A percentile compares a stretch with the other conserved stretches of the same genome.
These are phyloP conservation scores for Dendrolimus punctatus DNA, from an alignment of 1,140 invertebrate genomes.

Conservation along the genomic window DNA sequence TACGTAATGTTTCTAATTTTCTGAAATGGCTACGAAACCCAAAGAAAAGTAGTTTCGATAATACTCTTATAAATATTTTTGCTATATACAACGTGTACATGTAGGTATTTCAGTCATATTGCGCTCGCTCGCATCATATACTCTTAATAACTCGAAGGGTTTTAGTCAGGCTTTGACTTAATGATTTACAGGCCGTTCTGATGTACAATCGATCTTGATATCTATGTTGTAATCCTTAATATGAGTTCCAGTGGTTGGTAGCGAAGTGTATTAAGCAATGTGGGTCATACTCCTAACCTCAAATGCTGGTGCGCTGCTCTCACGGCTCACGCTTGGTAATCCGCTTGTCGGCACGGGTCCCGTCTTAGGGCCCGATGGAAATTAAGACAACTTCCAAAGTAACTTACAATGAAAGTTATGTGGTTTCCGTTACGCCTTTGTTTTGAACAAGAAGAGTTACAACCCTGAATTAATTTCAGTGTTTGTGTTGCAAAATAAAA, in stretches of 20 bases:
- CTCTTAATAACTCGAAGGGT: not conserved
- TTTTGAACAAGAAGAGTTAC: constrained; percentile 1
- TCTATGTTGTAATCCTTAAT: constrained; percentile 34
- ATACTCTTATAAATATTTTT: too few species aligned
- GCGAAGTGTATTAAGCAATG: constrained; percentile 37
- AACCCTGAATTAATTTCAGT: too few species aligned
- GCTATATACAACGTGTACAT: too few species aligned
- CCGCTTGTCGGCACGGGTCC: constrained; percentile 23
- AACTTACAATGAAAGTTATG: constrained; percentile 4
- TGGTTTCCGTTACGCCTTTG: constrained; percentile 1
- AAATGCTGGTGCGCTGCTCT: constrained; percentile 29
- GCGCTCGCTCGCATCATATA: too few species aligned
- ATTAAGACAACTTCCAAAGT: constrained; percentile 14
- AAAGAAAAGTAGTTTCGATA: too few species aligned
- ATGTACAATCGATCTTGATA: constrained; percentile 31
- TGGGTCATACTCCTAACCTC: constrained; percentile 22
- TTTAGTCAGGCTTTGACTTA: constrained; percentile 20
- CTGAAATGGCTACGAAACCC: too few species aligned
- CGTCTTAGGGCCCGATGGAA: constrained; percentile 10
- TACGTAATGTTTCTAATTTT: too few species aligned
- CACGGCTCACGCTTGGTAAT: constrained; percentile 22
- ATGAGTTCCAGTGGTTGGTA: constrained; percentile 37
- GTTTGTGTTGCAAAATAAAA: too few species aligned
- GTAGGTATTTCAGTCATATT: too few species aligned
- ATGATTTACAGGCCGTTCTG: constrained; percentile 19